Base-by-base conservation (phyloP, 2,888 invertebrate species). In the Andrena chrysosceles region DNA sequence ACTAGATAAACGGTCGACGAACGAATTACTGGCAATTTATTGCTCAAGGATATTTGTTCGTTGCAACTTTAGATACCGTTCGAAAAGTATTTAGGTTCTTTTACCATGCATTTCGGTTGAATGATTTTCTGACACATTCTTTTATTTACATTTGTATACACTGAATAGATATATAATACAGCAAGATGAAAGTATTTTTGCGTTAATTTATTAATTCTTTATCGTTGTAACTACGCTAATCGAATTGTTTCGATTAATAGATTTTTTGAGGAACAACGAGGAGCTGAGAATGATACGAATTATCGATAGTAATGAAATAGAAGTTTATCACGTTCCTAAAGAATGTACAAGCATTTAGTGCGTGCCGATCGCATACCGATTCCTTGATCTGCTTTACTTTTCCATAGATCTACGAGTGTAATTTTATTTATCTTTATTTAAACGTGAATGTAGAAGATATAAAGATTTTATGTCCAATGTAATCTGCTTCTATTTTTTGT, bases 1-100 rank as follows among this genome's bases (percentile, higher is more conserved):
- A 75, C 77, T 77, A 81, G 79, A 72, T 62, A 74, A 79, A 63
- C 52, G 76, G 69, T 71, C 56, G 70, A 66, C 13, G 54, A 81
- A n/a, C 66, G 26, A 23, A 73, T 35, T 5, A 63, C 49, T 73
- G 29, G 49, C 73, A 63, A 82, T 70, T 62, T 77, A 71, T 70
- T 84, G 59, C 73, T 78, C 52, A 66, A 81, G 62, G 29, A 71
- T 77, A 69, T 67, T 81, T 67, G 31, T 73, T 72, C 66, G 52
- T 49, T 68, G 13, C 63, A 42, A 82, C 49, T 52, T 74, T 71
- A 71, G 2, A 74, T 33, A 63, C 52, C 48, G 52, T 74, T 54
- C 49, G 16, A 82, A 59, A 31, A 62, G 68, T 64, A 60, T 60
- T 56, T 62, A 73, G n/a, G n/a, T 73, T 33, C 20, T 66, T 69